Conservation (phyloP, 2,113 vertebrate species). For the Thermophis baileyi region DNA sequence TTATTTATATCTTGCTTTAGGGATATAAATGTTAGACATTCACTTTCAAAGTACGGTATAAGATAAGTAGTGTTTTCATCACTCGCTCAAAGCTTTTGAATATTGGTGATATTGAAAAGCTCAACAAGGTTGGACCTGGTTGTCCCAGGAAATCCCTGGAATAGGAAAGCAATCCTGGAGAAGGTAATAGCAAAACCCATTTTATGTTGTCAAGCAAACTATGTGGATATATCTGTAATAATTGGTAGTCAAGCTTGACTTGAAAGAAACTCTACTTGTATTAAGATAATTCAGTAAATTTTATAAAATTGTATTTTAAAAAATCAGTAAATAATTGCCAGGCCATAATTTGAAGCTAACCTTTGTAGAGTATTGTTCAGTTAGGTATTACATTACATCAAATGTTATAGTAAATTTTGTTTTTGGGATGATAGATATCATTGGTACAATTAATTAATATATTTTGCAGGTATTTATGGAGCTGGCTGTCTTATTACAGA, state of each 20-base stretch:
- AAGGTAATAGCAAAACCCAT: background rate
- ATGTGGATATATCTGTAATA: background rate
- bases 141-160: background rate
- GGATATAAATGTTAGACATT: background rate
- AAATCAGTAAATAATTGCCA: background rate
- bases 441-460: background rate
- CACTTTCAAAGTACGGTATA: background rate
- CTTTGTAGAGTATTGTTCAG: background rate
- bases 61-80: background rate
- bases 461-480: conserved; percentile 87
- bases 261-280: background rate
- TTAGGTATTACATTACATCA: background rate
- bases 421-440: background rate
- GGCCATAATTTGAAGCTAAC: background rate
- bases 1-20: background rate
- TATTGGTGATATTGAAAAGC: background rate
- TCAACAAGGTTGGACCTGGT: background rate
- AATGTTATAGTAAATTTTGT: background rate
- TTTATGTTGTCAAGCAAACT: background rate
- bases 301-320: too few species aligned
- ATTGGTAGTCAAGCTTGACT: background rate
- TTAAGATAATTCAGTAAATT: too few species aligned
- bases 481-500: conserved; percentile 97
- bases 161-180: background rate
- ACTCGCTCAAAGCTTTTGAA: too few species aligned